phyloP scores from a whole-genome alignment of 2,888 invertebrate genomes.

The Agriopis marginaria region DNA sequence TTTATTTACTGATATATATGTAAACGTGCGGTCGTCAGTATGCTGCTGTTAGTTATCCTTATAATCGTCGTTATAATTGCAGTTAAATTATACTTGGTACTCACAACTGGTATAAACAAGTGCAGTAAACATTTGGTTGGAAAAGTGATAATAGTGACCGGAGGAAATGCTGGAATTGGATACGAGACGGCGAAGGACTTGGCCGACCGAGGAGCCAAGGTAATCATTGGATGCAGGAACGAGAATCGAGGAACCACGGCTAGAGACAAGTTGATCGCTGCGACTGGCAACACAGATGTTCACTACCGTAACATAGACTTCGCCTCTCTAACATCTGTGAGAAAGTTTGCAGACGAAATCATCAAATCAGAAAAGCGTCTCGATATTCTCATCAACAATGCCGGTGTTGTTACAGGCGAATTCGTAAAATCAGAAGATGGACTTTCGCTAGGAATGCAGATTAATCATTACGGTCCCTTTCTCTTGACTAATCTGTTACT shows the following conservation, averaged over 20 bases:
- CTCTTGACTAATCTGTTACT: conserved; percentile 88
- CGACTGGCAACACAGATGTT: conserved; percentile 62
- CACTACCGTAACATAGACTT: conserved; percentile 80
- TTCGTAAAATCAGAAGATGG: conserved; percentile 86
- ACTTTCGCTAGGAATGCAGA: conserved; percentile 86
- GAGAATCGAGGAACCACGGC: conserved; percentile 88
- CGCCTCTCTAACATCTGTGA: conserved; percentile 82
- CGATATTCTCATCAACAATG: conserved; percentile 88
- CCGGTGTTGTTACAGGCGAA: conserved; percentile 75
- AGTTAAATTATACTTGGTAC: conserved; percentile 26
- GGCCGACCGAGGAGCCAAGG: conserved; percentile 90
- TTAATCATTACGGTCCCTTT: conserved; percentile 88
- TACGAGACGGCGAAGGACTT: conserved; percentile 91
- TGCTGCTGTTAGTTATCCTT: conserved; percentile 18
- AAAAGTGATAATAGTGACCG: conserved; percentile 94
- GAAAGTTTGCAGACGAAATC: conserved; percentile 88
- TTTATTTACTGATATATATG: neutral
- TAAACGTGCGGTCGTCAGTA: neutral
- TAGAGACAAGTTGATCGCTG: conserved; percentile 56
- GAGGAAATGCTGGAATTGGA: conserved; percentile 93
- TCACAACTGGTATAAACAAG: conserved; percentile 56
- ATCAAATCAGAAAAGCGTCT: conserved; percentile 80
- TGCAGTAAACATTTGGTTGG: conserved; percentile 87
- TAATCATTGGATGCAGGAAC: conserved; percentile 93
- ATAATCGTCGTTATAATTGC: conserved; percentile 8